A percentile compares a stretch with the other conserved stretches of the same genome.
Evolutionary conservation across 64 coral and sea anemone genomes (phyloP).

Genomic region (Montipora efflorescens): DNA sequence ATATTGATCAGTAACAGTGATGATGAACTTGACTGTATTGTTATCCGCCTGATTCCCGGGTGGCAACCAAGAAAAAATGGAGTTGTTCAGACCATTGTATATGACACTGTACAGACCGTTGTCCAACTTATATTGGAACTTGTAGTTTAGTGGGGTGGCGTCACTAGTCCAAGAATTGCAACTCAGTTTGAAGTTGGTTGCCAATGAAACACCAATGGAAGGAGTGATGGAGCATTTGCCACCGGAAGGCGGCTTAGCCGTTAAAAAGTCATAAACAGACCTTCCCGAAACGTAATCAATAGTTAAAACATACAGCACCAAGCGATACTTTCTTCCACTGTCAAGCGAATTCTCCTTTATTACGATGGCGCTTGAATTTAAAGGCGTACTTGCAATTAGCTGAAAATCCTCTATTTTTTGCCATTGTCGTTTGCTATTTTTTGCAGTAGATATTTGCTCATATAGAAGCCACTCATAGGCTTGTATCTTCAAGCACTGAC

Average conservation of each 20-base stretch:
- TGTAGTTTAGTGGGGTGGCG: not conserved
- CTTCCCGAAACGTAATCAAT: not conserved
- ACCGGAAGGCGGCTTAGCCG: not conserved
- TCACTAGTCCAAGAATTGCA: constrained; percentile 13
- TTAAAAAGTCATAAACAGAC: not conserved
- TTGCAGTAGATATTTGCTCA: not conserved
- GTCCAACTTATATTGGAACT: not conserved
- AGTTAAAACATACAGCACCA: not conserved
- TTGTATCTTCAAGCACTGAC: not conserved
- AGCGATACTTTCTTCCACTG: not conserved
- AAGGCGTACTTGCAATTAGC: not conserved
- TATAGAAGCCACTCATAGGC: constrained; percentile 1
- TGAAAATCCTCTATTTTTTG: not conserved
- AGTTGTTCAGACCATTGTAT: not conserved
- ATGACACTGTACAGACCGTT: constrained; percentile 23
- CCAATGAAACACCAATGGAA: not conserved
- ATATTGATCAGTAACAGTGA: constrained; percentile 1
- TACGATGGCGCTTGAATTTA: not conserved
- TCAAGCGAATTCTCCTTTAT: not conserved
- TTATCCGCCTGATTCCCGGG: not conserved
- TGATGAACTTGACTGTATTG: not conserved
- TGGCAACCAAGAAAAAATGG: constrained; percentile 8
- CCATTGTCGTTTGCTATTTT: not conserved
- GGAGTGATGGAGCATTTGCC: constrained; percentile 7
- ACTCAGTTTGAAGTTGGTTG: constrained; percentile 20